These are phyloP conservation scores for Linnaemya tessellans DNA, from an alignment of 2,888 invertebrate genomes.

Conservation along the genomic window DNA sequence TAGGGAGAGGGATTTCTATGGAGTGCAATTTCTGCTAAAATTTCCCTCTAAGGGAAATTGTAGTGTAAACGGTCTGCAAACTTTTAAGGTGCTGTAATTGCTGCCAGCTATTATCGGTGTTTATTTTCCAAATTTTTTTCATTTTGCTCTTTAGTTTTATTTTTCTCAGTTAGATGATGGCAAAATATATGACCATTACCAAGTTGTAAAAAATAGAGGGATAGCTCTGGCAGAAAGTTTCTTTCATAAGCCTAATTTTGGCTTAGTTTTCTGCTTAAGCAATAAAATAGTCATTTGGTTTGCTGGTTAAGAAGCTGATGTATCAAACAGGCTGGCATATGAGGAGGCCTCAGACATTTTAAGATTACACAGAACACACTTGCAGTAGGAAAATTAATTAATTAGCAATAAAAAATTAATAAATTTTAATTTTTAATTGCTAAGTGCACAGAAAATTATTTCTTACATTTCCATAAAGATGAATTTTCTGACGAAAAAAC, in stretches of 20 bases:
- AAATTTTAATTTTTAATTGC: too few species aligned
- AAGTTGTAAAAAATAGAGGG: conserved; percentile 30
- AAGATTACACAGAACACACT: neutral
- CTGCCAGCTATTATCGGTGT: conserved; percentile 24
- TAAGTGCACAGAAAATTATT: too few species aligned
- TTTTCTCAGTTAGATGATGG: conserved; percentile 4
- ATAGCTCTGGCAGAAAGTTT: conserved; percentile 30
- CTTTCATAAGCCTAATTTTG: conserved; percentile 56
- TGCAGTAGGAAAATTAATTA: too few species aligned
- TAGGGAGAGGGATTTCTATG: neutral
- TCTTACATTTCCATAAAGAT: too few species aligned
- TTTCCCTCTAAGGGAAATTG: neutral
- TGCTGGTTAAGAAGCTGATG: conserved; percentile 3
- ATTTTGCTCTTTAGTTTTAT: neutral
- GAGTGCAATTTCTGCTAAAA: neutral
- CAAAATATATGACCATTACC: conserved; percentile 46
- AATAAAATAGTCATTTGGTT: conserved; percentile 1
- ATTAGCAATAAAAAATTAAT: too few species aligned
- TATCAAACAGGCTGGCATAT: neutral
- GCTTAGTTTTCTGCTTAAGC: conserved; percentile 1
- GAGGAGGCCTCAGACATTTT: neutral
- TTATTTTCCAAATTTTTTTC: conserved; percentile 1
- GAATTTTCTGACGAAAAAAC: too few species aligned
- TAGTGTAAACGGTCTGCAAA: conserved; percentile 19
- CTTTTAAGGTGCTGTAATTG: conserved; percentile 22